These are phyloP conservation scores for Pachliopta kotzebuea DNA, from an alignment of 2,888 invertebrate species.

Conservation along the genomic window DNA sequence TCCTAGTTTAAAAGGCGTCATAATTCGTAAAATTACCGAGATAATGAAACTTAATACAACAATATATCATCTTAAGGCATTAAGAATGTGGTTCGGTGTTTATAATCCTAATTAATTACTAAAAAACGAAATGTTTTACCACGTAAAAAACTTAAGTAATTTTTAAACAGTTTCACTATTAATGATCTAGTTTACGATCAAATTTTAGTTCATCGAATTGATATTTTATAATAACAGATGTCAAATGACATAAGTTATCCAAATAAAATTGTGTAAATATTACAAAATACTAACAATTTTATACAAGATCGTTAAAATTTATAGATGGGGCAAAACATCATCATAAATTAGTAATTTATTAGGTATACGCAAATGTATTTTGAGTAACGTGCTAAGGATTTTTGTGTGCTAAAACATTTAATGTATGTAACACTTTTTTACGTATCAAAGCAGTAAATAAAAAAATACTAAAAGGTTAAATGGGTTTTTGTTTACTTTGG, in stretches of 20 bases:
- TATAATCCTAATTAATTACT: no score
- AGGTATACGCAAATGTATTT: neutral
- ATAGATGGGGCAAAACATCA: neutral
- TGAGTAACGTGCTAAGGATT: neutral
- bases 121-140: no score
- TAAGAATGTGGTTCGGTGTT: no score
- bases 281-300: neutral
- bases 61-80: no score
- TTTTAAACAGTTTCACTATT: neutral
- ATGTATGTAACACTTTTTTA: no score
- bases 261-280: neutral
- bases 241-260: neutral
- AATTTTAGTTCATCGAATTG: neutral
- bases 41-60: no score
- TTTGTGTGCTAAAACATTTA: no score
- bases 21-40: no score
- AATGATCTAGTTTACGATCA: neutral
- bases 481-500: no score
- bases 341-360: neutral
- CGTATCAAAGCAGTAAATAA: no score
- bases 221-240: neutral
- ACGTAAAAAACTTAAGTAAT: neutral
- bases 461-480: no score
- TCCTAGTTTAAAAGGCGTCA: no score
- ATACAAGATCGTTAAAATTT: neutral